Conservation (phyloP, 1,140 invertebrate genomes). For the Lepidostoma basale region DNA sequence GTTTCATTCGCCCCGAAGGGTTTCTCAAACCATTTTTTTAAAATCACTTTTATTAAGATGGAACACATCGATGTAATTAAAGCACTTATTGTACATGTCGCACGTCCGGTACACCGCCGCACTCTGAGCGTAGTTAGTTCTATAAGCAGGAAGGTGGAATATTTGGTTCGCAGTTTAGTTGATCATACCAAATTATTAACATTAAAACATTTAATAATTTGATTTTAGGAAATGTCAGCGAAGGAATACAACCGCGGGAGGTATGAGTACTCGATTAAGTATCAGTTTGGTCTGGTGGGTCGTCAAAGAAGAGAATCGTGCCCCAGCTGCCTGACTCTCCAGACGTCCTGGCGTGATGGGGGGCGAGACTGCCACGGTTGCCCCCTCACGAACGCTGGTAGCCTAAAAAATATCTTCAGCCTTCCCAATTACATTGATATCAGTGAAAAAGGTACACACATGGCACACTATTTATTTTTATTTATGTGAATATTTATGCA, state of each 20-base stretch:
- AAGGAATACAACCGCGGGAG: constrained; percentile 1
- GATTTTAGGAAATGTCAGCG: constrained; percentile 15
- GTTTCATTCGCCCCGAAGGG: no score
- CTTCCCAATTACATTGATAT: background rate
- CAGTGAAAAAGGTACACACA: constrained; percentile 21
- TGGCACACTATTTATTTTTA: no score
- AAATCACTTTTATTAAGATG: no score
- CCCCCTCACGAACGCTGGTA: background rate
- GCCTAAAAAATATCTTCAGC: background rate
- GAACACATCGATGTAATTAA: no score
- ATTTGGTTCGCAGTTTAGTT: no score
- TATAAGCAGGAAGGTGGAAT: no score
- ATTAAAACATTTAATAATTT: background rate
- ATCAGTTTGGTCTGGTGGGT: constrained; percentile 24
- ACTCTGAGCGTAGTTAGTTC: no score
- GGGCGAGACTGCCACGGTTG: constrained; percentile 23
- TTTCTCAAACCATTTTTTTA: no score
- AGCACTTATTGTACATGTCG: no score
- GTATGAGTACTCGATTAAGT: constrained; percentile 28
- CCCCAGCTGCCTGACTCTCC: background rate
- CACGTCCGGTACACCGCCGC: no score
- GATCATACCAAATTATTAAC: background rate
- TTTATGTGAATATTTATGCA: no score
- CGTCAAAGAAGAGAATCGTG: background rate
- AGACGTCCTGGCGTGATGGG: background rate